phyloP scores from a whole-genome alignment of 2,113 vertebrate species.

The Mus pahari region DNA sequence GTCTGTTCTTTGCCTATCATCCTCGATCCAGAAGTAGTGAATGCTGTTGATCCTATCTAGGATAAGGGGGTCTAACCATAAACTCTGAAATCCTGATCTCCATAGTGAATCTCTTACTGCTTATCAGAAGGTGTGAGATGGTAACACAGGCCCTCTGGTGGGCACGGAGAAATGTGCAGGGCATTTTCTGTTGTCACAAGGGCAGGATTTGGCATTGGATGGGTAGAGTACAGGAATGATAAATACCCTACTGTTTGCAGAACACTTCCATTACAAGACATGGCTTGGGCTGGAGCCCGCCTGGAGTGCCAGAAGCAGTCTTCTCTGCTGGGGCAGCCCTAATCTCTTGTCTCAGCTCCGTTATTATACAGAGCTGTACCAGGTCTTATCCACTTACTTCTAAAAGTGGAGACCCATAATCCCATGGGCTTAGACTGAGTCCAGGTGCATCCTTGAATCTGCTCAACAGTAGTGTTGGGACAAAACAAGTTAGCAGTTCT shows the following conservation, averaged over 20 bases:
- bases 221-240: background rate
- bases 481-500: background rate
- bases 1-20: background rate
- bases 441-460: background rate
- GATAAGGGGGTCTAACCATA: background rate
- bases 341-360: background rate
- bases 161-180: slow-evolving; percentile 13
- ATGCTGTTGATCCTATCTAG: background rate
- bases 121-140: background rate
- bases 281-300: background rate
- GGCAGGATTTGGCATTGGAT: background rate
- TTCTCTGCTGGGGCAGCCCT: background rate
- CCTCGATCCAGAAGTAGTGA: background rate
- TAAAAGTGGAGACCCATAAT: background rate
- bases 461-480: background rate
- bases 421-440: background rate
- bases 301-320: background rate
- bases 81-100: background rate
- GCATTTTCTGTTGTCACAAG: background rate
- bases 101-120: background rate
- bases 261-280: background rate
- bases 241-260: background rate
- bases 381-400: background rate
- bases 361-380: background rate
- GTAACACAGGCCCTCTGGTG: slow-evolving; percentile 43